Evolutionary conservation across 2,113 vertebrate genomes (phyloP), one percentile per base, ranked within the genome.

Genomic region (Myiozetetes cayanensis): DNA sequence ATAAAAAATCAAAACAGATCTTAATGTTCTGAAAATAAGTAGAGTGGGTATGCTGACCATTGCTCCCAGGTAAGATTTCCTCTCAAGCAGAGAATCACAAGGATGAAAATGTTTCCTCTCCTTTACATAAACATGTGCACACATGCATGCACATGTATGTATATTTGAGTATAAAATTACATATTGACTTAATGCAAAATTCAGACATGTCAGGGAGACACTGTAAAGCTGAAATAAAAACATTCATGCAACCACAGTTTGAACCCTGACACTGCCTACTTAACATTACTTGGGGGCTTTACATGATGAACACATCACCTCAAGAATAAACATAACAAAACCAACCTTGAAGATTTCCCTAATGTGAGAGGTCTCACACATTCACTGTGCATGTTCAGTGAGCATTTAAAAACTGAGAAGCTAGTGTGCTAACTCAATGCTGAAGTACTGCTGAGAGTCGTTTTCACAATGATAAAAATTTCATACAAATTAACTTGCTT

Each of bases 51-150:
- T 30, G 16, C 35, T 88, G 31, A 59, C 24, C 6, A 8, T 73
- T 80, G 17, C 2, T 61, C 8, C 9, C 8, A 16, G 4, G 39
- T 11, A 0, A 0, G 55, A 31, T 82, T 67, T 78, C 8, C 8
- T 39, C 30, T 73, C 62, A 8, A 83, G n/a, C 7, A 65, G 21
- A 6, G 33, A 52, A 70, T 67, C 7, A 56, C 0, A 8, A 43
- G 21, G 8, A 52, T 52, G 18, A 59, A 18, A 75, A 61, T 4
- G 2, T 22, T 82, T 18, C 13, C 3, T 27, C 5, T 67, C 10
- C 35, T 88, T 79, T 43, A 13, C 12, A 14, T 20, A 72, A 65
- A 27, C 12, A 33, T 0, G 4, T 21, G 8, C 13, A 43, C 0
- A 1, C 3, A 5, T 19, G 8, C 3, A 39, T 30, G 9, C 11